A percentile compares a stretch with the other conserved stretches of the same genome.
Evolutionary conservation across 2,113 vertebrate species (phyloP).

Genomic region (Excalfactoria chinensis): DNA sequence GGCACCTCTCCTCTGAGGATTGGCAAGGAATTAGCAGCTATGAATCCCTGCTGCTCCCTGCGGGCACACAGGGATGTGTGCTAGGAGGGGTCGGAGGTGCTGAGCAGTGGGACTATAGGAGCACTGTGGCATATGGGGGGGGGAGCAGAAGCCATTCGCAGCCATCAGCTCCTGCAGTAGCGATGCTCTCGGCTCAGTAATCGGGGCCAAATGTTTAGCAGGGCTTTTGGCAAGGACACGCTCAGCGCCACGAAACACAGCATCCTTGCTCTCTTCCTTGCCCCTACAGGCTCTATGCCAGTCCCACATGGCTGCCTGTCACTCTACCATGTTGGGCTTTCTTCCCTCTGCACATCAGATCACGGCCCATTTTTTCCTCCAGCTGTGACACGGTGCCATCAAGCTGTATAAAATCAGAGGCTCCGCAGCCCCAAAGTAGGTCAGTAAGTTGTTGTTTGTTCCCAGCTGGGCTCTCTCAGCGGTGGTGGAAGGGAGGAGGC

Average conservation of each 20-base stretch:
- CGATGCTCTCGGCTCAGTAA: fast-evolving
- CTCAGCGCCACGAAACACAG: fast-evolving
- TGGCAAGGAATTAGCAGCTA: background rate
- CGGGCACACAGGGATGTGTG: background rate
- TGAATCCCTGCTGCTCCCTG: background rate
- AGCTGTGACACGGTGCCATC: background rate
- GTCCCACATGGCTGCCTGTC: background rate
- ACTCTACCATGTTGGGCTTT: fast-evolving
- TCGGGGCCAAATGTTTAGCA: background rate
- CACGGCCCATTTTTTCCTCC: background rate
- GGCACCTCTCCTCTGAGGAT: background rate
- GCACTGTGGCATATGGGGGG: background rate
- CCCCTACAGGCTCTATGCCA: background rate
- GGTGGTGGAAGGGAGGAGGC: fast-evolving
- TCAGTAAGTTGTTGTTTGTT: slow-evolving; percentile 22
- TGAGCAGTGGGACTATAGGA: background rate
- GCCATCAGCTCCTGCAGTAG: background rate
- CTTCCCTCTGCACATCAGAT: background rate
- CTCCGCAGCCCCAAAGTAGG: slow-evolving; percentile 1
- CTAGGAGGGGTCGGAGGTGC: background rate
- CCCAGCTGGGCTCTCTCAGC: background rate
- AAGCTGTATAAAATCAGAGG: background rate
- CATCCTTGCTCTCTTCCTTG: background rate
- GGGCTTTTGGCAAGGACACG: background rate
- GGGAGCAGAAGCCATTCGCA: background rate